Base-by-base conservation (phyloP, 2,113 vertebrate species). In the Anoplopoma fimbria region DNA sequence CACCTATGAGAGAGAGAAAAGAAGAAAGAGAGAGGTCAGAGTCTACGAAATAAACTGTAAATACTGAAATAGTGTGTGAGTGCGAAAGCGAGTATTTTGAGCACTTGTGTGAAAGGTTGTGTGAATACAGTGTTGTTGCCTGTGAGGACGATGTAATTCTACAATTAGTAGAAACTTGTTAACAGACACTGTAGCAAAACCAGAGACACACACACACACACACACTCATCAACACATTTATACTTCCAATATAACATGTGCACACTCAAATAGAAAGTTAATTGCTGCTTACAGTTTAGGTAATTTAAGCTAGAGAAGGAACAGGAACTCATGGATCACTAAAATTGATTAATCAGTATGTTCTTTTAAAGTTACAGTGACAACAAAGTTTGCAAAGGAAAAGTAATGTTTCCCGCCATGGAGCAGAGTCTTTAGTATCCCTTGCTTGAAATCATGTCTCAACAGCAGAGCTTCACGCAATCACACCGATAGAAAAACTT, bases 1-100 rank as follows among this genome's bases (percentile, higher is more conserved):
- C 90, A 92, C 91, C 91, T 93, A 62, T 0, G 42, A 79, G 70
- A 84, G 57, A 75, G 19, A 83, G 31, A 81, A n/a, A 87, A 1
- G 65, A 76, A 40, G 4, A 79, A 58, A 84, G 38, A 77, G 17
- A 79, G n/a, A 64, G 33, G 47, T 90, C 19, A 87, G 78, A 61
- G 53, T 77, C 74, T 77, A 40, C 79, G 6, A 79, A 58, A 69
- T 40, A 53, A 6, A 69, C 27, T 12, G 29, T 51, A 58, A 1
- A 77, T 25, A 14, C 53, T 27, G 53, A n/a, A 51, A 77, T 49
- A 21, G 7, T 31, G 4, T 34, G 17, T 62, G 58, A 5, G 47
- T 60, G 36, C 40, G 6, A 25, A 45, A 40, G 27, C 12, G 23
- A 19, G 17, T 38, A 58, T 47, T 82, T 49, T 6, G 9, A 64